Evolutionary conservation across 2,888 invertebrate genomes (phyloP), one percentile per base, ranked within the genome.

Genomic region (Venustoraphidia nigricollis): DNA sequence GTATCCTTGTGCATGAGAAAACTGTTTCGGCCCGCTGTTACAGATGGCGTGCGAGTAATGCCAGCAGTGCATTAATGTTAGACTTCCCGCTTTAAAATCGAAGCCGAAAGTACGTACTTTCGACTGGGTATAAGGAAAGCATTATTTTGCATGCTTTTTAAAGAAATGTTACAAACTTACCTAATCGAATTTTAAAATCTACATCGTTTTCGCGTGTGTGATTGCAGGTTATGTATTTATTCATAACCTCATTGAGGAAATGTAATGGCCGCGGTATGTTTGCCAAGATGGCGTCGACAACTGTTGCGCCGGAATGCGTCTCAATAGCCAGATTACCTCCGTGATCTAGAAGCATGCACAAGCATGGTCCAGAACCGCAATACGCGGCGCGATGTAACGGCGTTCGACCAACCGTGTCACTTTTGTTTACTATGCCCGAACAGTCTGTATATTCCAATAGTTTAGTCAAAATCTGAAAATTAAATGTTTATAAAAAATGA

Each of bases 351-450:
- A 76, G 60, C 40, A 68, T 56, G 53, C 65, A 62, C 37, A 73
- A 61, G 54, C 72, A 72, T 44, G 69, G 66, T 38, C 66, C 65
- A 50, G 71, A 69, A 34, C 71, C 71, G 49, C 66, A 65, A 50
- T 64, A 66, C 10, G 73, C 72, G 17, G 76, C 76, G 47, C 67
- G 63, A 55, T 75, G 75, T 9, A 76, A 63, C 10, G 76, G 68
- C 11, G 75, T 73, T 9, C 71, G 63, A 36, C 69, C 66, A 11
- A 58, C 56, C 54, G 56, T 51, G 42, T 63, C 62, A 8, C 51
- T 51, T 41, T 51, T 54, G 48, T 62, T 60, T 2, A 52, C 27
- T 46, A 50, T 45, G 27, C 10, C 40, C 2, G 27, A 27, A 27
- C 27, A 27, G 6, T 27, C 27, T 27, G 27, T 27, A 27, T 27